phyloP scores from a whole-genome alignment of 2,797 vertebrate species.

The Remorina albescens region DNA sequence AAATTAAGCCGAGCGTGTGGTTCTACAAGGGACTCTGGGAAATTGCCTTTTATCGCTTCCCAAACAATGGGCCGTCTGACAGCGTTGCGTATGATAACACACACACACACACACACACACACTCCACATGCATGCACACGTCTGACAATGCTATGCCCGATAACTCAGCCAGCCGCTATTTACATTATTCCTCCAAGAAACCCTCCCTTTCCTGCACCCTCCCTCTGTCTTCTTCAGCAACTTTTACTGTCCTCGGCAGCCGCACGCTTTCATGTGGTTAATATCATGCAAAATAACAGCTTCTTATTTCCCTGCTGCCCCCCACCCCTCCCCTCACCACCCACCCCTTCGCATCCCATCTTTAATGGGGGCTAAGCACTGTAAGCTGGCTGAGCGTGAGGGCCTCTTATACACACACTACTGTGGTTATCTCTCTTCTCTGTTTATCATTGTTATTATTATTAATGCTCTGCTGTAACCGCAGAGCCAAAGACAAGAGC shows the following conservation, averaged over 20 bases:
- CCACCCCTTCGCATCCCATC: slow-evolving; percentile 65
- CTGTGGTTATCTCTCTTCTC: slow-evolving; percentile 81
- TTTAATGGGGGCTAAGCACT: slow-evolving; percentile 85
- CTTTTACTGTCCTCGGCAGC: slow-evolving; percentile 82
- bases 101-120: slow-evolving; percentile 50
- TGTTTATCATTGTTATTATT: slow-evolving; percentile 88
- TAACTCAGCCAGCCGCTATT: slow-evolving; percentile 86
- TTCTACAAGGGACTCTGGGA: slow-evolving; percentile 84
- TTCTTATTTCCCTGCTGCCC: slow-evolving; percentile 76
- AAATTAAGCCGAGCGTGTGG: slow-evolving; percentile 86
- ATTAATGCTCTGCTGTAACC: slow-evolving; percentile 80
- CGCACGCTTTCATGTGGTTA: slow-evolving; percentile 87
- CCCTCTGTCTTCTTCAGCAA: slow-evolving; percentile 76
- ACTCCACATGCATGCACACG: slow-evolving; percentile 13
- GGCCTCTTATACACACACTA: slow-evolving; percentile 80
- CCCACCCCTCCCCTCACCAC: slow-evolving; percentile 5
- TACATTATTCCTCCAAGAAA: slow-evolving; percentile 83
- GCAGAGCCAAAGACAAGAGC: slow-evolving; percentile 59
- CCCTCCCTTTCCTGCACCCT: slow-evolving; percentile 58
- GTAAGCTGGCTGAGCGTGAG: slow-evolving; percentile 83
- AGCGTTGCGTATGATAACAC: slow-evolving; percentile 83
- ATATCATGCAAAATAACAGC: slow-evolving; percentile 89
- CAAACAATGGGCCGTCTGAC: slow-evolving; percentile 88
- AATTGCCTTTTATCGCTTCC: slow-evolving; percentile 88
- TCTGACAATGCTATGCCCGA: slow-evolving; percentile 84